Evolutionary conservation across 2,797 vertebrate genomes (phyloP), one percentile per base, ranked within the genome.

Genomic region (Loriculus beryllinus): DNA sequence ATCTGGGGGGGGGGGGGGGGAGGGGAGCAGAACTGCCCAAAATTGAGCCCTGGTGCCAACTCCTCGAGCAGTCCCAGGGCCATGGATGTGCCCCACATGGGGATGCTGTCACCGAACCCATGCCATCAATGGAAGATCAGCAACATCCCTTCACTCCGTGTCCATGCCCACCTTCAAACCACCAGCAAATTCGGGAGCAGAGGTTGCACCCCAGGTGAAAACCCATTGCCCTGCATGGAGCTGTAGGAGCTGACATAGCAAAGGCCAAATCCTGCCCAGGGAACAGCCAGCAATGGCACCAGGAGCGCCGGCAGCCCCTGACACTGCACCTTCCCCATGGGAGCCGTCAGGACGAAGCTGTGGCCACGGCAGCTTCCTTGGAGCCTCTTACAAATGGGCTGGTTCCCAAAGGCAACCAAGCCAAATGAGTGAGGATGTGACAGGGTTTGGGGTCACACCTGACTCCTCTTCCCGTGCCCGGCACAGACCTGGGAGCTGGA

Each of bases 371-470:
- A 82, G 74, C 8, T 72, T 70, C 86, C 49, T 76, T 25, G 11
- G 56, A 86, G 72, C 89, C 90, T 95, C 85, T 95, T 92, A 96
- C 93, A 92, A 95, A 91, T 49, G 92, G 80, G 96, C 88, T 65
- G 75, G 72, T 81, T 76, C 95, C 97, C 95, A 75, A 45, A 91
- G 97, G 96, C 94, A 68, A 95, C 40, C 78, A 1, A 92, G 91
- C 81, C 88, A 47, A 95, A 75, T 90, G 96, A 95, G 96, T 57
- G 96, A 96, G 95, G 95, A 95, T 7, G 90, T 82, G 95, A 57
- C 91, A 88, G 96, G 89, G 90, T 77, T 69, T 14, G 2, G 33
- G 95, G 51, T 40, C 1, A 20, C 80, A 92, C 95, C 39, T 71
- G 82, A 23, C 71, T 88, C 77, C 72, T 76, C 80, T 89, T 28